phyloP scores from a whole-genome alignment of 64 coral and sea anemone genomes.

The Porites lutea region DNA sequence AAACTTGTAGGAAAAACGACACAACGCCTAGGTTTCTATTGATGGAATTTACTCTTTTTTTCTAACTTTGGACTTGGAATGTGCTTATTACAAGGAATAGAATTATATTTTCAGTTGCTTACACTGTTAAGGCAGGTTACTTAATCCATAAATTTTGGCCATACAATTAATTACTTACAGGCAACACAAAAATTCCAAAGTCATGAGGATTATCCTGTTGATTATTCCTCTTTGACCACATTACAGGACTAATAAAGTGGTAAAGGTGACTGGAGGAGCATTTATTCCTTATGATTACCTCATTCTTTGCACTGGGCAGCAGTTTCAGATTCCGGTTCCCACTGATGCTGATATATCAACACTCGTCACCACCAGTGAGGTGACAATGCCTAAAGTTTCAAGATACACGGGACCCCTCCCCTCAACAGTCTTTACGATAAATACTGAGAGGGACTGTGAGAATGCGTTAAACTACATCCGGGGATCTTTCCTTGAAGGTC shows the following conservation, averaged over 20 bases:
- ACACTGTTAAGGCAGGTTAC: no score
- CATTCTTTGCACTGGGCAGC: slow-evolving; percentile 90
- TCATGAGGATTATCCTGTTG: neutral
- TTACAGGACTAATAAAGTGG: slow-evolving; percentile 78
- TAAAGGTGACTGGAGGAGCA: slow-evolving; percentile 71
- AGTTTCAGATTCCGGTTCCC: slow-evolving; percentile 89
- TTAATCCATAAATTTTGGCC: no score
- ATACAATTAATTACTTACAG: no score
- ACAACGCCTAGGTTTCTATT: no score
- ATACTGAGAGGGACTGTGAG: slow-evolving; percentile 74
- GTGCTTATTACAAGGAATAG: no score
- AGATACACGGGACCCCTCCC: slow-evolving; percentile 78
- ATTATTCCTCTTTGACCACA: neutral
- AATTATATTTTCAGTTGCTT: no score
- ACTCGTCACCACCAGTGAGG: slow-evolving; percentile 95
- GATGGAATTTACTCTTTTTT: no score
- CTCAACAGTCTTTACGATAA: slow-evolving; percentile 80
- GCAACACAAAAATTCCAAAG: no score
- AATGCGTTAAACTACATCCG: slow-evolving; percentile 76
- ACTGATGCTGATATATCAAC: slow-evolving; percentile 93
- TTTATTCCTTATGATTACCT: slow-evolving; percentile 96
- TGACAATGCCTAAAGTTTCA: slow-evolving; percentile 43
- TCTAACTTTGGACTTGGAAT: no score
- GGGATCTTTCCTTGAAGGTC: slow-evolving; percentile 53
- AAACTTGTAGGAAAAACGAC: no score